phyloP scores from a whole-genome alignment of 2,797 vertebrate genomes.

The Rachycentron canadum region DNA sequence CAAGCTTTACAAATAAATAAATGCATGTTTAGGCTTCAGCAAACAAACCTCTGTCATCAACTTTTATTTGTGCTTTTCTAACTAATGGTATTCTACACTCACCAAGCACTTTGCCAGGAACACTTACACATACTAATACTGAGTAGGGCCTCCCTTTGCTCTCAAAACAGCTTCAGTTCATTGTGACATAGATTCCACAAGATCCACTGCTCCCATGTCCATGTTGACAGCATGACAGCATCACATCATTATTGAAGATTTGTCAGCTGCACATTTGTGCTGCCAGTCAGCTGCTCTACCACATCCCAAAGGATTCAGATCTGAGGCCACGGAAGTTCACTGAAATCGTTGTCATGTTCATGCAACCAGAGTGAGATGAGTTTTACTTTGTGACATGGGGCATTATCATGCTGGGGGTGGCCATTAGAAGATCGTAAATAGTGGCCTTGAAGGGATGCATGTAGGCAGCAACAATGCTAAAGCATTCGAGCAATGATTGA shows the following conservation, averaged over 20 bases:
- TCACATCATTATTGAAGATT: neutral
- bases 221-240: neutral
- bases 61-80: neutral
- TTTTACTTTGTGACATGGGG: neutral
- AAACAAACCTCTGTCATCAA: neutral
- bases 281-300: neutral
- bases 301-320: neutral
- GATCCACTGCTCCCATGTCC: neutral
- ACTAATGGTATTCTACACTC: neutral
- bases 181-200: neutral
- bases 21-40: neutral
- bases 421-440: neutral
- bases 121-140: neutral
- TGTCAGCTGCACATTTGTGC: neutral
- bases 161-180: neutral
- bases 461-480: neutral
- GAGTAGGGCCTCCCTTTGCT: neutral
- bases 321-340: neutral
- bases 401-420: neutral
- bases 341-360: neutral
- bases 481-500: neutral
- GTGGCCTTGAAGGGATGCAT: neutral
- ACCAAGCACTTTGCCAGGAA: no score
- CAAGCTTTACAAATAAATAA: conserved; percentile 1
- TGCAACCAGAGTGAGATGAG: neutral